A percentile compares a stretch with the other conserved stretches of the same genome.
These are phyloP conservation scores for Macrotrachela quadricornifera DNA, from an alignment of 1,140 invertebrate species.

Conservation along the genomic window DNA sequence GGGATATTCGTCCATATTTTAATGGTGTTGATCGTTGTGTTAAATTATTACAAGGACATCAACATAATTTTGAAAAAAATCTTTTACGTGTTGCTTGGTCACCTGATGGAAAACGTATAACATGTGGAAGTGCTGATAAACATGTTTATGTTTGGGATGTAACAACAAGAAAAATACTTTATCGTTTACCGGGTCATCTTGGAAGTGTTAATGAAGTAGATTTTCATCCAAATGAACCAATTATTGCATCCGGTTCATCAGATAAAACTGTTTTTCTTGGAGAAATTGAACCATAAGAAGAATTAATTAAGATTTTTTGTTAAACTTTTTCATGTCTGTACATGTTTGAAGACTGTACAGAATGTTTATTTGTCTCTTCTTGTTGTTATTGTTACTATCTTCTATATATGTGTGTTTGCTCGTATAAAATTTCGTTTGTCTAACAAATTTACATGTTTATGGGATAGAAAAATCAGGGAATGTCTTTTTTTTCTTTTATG, in stretches of 20 bases:
- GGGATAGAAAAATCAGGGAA: too few species aligned
- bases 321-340: not conserved
- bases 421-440: too few species aligned
- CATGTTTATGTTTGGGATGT: slow-evolving; percentile 95
- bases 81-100: slow-evolving; percentile 69
- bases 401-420: not conserved
- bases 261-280: too few species aligned
- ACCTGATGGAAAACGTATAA: slow-evolving; percentile 50
- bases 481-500: too few species aligned
- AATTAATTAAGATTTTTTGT: too few species aligned
- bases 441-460: too few species aligned
- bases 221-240: slow-evolving; percentile 82
- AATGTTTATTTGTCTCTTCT: too few species aligned
- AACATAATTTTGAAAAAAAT: slow-evolving; percentile 93
- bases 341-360: not conserved
- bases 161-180: slow-evolving; percentile 58
- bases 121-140: slow-evolving; percentile 76
- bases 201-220: slow-evolving; percentile 88
- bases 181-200: slow-evolving; percentile 90
- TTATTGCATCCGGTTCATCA: slow-evolving; percentile 23
- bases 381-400: slow-evolving; percentile 6
- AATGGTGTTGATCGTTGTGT: slow-evolving; percentile 69
- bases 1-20: slow-evolving; percentile 45
- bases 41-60: slow-evolving; percentile 73
- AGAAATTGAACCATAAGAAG: slow-evolving; percentile 32